These are phyloP conservation scores for Clarias laeviceps DNA, from an alignment of 2,797 vertebrate genomes.

Conservation along the genomic window DNA sequence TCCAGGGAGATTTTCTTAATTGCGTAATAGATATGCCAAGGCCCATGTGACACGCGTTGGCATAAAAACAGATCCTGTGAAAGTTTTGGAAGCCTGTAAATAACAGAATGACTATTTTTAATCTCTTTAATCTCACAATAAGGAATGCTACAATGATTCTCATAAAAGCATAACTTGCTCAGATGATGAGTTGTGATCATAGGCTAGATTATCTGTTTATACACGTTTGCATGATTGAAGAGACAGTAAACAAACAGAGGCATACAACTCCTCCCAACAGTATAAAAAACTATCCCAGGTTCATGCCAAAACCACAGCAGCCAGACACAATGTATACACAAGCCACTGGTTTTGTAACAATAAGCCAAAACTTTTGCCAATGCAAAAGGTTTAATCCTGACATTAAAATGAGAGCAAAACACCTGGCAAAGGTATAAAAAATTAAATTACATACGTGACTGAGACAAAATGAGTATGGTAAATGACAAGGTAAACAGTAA, in stretches of 20 bases:
- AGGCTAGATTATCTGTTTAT: conserved; percentile 22
- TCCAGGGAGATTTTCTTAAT: background rate
- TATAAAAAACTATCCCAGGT: conserved; percentile 10
- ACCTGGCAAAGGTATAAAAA: background rate
- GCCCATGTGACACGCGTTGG: conserved; percentile 3
- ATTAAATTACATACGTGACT: background rate
- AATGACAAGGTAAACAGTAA: background rate
- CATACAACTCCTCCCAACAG: conserved; percentile 14
- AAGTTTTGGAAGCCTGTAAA: conserved; percentile 6
- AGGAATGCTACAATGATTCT: conserved; percentile 2
- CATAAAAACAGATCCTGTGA: conserved; percentile 1
- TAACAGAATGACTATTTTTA: conserved; percentile 1
- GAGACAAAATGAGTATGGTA: background rate
- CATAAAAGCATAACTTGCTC: conserved; percentile 1
- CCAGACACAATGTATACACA: conserved; percentile 41
- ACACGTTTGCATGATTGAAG: background rate
- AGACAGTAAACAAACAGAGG: conserved; percentile 17
- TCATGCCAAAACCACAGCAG: conserved; percentile 21
- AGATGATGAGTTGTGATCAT: background rate
- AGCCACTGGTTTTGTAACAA: background rate
- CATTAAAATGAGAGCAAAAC: conserved; percentile 10
- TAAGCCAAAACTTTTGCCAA: background rate
- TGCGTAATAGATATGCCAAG: background rate
- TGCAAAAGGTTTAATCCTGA: conserved; percentile 26
- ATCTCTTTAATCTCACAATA: conserved; percentile 1